phyloP scores from a whole-genome alignment of 2,888 invertebrate genomes.

The Mesorhabditis sp. region DNA sequence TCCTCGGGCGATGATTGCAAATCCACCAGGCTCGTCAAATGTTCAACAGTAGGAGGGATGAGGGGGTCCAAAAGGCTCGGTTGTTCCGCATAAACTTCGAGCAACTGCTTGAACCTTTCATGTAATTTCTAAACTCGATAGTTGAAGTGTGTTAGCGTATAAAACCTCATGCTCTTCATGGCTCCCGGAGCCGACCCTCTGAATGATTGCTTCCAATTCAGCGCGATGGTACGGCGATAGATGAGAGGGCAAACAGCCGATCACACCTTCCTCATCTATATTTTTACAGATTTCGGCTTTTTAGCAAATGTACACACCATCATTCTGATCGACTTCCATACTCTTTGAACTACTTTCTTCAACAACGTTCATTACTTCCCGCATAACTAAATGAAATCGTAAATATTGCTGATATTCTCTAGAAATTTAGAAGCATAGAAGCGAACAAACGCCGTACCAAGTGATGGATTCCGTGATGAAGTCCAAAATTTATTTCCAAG shows the following conservation, averaged over 20 bases:
- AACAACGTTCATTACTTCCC: no score
- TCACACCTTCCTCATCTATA: conserved; percentile 20
- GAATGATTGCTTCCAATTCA: conserved; percentile 19
- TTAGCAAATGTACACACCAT: no score
- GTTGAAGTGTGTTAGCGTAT: background rate
- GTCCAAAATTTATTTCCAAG: no score
- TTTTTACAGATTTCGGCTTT: no score
- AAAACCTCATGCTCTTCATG: background rate
- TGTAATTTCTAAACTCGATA: conserved; percentile 15
- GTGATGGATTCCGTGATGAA: no score
- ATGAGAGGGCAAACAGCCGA: conserved; percentile 30
- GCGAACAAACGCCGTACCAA: no score
- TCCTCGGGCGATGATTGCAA: conserved; percentile 14
- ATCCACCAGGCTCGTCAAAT: conserved; percentile 27
- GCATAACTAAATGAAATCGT: no score
- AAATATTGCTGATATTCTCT: no score
- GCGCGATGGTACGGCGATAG: conserved; percentile 22
- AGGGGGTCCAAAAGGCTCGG: conserved; percentile 46
- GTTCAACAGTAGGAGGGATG: conserved; percentile 34
- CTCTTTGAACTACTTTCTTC: no score
- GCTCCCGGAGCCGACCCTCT: background rate
- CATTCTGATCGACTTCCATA: no score
- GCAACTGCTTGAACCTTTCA: conserved; percentile 30
- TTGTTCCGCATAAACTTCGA: conserved; percentile 43
- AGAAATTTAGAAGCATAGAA: no score